Conservation (phyloP, 2,888 invertebrate genomes). For the Callinectes sapidus region DNA sequence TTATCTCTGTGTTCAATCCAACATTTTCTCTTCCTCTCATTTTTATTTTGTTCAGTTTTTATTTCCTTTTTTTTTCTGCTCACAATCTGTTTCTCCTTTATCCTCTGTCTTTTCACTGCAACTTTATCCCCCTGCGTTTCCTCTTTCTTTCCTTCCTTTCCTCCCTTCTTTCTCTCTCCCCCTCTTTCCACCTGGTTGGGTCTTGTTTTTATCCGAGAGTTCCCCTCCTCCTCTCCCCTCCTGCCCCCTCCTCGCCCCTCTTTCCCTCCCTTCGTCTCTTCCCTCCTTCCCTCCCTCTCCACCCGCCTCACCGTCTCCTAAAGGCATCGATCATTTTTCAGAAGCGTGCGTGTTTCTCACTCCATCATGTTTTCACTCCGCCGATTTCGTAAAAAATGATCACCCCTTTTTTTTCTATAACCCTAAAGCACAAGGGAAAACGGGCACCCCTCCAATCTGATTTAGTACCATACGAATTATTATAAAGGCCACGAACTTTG, state of each 20-base stretch:
- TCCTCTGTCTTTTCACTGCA: conserved; percentile 10
- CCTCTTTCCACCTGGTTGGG: conserved; percentile 58
- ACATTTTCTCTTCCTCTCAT: conserved; percentile 31
- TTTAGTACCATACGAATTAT: not conserved
- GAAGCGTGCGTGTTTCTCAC: conserved; percentile 43
- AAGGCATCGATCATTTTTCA: conserved; percentile 58
- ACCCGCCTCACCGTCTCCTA: conserved; percentile 42
- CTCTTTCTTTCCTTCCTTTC: conserved; percentile 28
- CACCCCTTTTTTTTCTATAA: not conserved
- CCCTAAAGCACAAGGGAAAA: conserved; percentile 24
- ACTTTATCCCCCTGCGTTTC: conserved; percentile 22
- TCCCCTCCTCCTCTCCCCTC: conserved; percentile 27
- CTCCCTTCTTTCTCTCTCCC: conserved; percentile 31
- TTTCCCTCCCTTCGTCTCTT: not conserved
- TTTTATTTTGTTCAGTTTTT: not conserved
- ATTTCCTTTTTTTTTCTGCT: not conserved
- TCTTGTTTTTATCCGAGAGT: conserved; percentile 53
- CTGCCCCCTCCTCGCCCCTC: not conserved
- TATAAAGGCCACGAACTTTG: not conserved
- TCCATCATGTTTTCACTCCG: conserved; percentile 43
- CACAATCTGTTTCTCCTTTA: conserved; percentile 6
- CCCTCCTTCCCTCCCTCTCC: conserved; percentile 10
- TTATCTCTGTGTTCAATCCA: not conserved
- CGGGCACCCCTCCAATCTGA: conserved; percentile 24
- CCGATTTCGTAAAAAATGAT: conserved; percentile 1